Base-by-base conservation (phyloP, 2,113 vertebrate species). In the Thalassoma bifasciatum region DNA sequence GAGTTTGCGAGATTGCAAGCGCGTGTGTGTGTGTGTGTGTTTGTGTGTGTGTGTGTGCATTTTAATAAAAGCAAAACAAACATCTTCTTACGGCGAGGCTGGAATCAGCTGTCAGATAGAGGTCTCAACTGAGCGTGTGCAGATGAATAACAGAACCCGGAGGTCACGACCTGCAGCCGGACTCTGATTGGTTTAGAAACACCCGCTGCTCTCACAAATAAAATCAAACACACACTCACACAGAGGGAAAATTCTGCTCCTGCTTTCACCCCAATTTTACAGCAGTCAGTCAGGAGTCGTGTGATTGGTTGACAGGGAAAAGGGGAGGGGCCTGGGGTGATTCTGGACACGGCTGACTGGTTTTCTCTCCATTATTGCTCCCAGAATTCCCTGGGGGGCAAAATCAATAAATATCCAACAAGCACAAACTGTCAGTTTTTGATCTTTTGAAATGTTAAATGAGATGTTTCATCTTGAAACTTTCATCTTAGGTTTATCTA, bases 231-330 rank as follows among this genome's bases (percentile, higher is more conserved):
- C 21, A 49, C 24, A 8, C 21, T 22, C 62, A 37, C 54, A 34
- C n/a, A 57, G 22, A 26, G 0, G 14, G 8, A 38, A 22, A 23
- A 23, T 8, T 46, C 63, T 75, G 36, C 64, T 52, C n/a, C 52
- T 47, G 36, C 37, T 58, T 53, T 66, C 72, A 75, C 63, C 72
- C 37, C 72, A 67, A 67, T 67, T 52, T 60, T 44, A 47, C 49
- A 52, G 46, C 64, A 46, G 54, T 52, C 47, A 67, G 42, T 53
- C 72, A 60, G 72, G 50, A 44, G 46, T n/a, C 19, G 19, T 53
- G 56, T 34, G 40, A 58, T 69, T 58, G 63, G 58, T 19, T 7
- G 23, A 10, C 38, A 11, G 12, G 17, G 23, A 26, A 4, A 5
- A 16, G 23, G 21, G 56, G 37, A 1, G 37, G 56, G 21, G n/a